phyloP scores from a whole-genome alignment of 1,140 invertebrate genomes.

The Oedothorax gibbosus region DNA sequence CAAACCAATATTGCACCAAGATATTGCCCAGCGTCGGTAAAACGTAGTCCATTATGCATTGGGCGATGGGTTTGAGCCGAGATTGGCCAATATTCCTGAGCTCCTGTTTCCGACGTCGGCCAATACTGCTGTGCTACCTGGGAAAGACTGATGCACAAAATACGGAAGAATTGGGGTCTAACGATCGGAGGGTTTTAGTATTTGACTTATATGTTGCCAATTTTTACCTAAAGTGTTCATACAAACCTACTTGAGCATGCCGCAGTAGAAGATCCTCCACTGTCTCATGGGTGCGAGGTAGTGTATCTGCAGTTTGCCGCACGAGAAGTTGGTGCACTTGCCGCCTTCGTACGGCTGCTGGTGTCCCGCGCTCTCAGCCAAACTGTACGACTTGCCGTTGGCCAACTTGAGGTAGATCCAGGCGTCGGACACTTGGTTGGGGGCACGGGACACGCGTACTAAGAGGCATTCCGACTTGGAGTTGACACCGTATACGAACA shows the following conservation, averaged over 20 bases:
- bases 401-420: constrained; percentile 30
- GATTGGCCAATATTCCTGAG: no score
- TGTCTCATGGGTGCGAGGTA: constrained; percentile 29
- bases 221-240: not conserved
- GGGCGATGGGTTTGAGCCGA: no score
- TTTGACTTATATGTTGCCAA: no score
- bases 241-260: constrained; percentile 10
- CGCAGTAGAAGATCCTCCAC: constrained; percentile 41
- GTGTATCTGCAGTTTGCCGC: constrained; percentile 27
- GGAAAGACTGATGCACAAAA: no score
- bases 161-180: no score
- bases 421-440: constrained; percentile 20
- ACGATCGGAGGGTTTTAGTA: no score
- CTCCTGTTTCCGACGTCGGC: no score
- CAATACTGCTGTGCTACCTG: no score
- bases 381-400: constrained; percentile 14
- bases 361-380: not conserved
- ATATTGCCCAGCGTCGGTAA: no score
- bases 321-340: not conserved
- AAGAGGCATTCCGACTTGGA: constrained; percentile 40
- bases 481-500: constrained; percentile 43
- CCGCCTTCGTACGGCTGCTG: constrained; percentile 6
- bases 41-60: no score
- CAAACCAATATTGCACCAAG: no score
- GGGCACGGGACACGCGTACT: not conserved